Percentiles rank a stretch among this genome's conserved stretches.
Conservation (phyloP, 2,797 vertebrate species). For the Melanotaenia pygmaea region DNA sequence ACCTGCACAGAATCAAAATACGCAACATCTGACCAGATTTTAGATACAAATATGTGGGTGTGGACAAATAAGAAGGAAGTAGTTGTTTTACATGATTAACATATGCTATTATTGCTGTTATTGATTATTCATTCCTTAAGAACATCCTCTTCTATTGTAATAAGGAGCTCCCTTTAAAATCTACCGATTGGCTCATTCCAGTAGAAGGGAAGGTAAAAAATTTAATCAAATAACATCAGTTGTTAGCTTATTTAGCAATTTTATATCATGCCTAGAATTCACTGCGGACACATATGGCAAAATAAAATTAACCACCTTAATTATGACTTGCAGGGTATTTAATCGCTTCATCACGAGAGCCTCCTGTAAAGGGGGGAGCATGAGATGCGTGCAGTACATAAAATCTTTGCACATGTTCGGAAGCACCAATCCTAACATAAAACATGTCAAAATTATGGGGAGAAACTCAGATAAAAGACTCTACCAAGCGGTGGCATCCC, state of each 20-base stretch:
- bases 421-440: no score
- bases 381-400: no score
- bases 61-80: no score
- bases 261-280: not conserved
- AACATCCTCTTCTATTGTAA: not conserved
- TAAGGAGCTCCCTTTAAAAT: slow-evolving; percentile 3
- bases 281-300: not conserved
- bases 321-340: no score
- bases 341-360: no score
- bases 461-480: no score
- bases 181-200: not conserved
- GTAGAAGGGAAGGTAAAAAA: not conserved
- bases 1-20: slow-evolving; percentile 3
- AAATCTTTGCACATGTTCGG: no score
- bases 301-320: not conserved
- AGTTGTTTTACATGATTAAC: not conserved
- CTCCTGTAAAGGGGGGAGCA: no score
- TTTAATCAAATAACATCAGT: not conserved
- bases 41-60: slow-evolving; percentile 2
- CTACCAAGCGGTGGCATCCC: no score
- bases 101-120: not conserved
- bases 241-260: not conserved
- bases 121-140: no score
- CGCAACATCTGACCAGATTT: not conserved
- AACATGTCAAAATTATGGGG: no score